Percentiles rank a stretch among this genome's conserved stretches.
phyloP scores from a whole-genome alignment of 2,113 vertebrate species.

The Myocastor coypus region DNA sequence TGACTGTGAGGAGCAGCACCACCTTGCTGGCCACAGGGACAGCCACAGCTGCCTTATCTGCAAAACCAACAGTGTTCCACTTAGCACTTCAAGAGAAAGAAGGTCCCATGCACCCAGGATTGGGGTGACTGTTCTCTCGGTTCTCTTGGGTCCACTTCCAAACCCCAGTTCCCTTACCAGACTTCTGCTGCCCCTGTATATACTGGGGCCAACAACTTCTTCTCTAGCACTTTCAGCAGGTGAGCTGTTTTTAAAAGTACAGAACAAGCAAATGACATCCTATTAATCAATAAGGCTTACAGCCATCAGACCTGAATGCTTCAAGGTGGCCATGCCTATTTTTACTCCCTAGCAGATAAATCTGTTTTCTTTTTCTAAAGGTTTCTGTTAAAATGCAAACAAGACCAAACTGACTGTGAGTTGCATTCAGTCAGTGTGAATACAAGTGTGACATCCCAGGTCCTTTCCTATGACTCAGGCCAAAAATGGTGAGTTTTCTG shows the following conservation, averaged over 20 bases:
- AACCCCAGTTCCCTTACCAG: neutral
- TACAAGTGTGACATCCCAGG: neutral
- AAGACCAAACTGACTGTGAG: conserved; percentile 9
- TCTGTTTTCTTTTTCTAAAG: conserved; percentile 6
- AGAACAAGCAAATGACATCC: neutral
- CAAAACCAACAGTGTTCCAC: neutral
- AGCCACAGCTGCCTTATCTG: neutral
- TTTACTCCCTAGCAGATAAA: conserved; percentile 46
- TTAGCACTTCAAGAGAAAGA: neutral
- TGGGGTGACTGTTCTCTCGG: neutral
- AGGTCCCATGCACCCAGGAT: neutral
- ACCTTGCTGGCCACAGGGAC: neutral
- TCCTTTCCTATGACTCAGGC: neutral
- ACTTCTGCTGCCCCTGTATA: neutral
- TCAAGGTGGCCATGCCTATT: conserved; percentile 43
- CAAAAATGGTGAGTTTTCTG: neutral
- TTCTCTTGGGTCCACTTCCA: neutral
- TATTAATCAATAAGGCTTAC: conserved; percentile 56
- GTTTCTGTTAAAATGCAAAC: conserved; percentile 70
- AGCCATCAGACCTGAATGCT: neutral
- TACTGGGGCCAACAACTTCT: neutral
- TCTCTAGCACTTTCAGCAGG: conserved; percentile 16
- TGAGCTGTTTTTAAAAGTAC: neutral
- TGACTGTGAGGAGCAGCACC: neutral
- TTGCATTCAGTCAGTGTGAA: neutral